Base-by-base conservation (phyloP, 1,140 invertebrate species). In the Leptinotarsa texana region DNA sequence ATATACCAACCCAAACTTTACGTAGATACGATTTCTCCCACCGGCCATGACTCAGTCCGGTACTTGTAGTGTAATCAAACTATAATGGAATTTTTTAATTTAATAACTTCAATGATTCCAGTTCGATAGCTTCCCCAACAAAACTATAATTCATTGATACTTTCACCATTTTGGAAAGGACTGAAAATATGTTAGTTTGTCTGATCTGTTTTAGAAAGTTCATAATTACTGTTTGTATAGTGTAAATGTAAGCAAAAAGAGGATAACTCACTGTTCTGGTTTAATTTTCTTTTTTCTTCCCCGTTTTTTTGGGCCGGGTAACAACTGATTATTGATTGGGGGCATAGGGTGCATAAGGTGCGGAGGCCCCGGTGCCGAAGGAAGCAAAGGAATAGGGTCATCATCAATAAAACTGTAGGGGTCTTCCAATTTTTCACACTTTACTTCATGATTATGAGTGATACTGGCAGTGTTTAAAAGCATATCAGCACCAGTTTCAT, bases 381-480 rank as follows among this genome's bases (percentile, higher is more conserved):
- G 84, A 86, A 89, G 86, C 75, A 87, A 87, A 69, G 87, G 88
- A 84, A 89, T 87, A 57, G 88, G 87, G 73, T 89, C 92, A 82
- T 95, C 93, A 82, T 94, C 93, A 24, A 94, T 93, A 86, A 94
- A 94, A 83, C 92, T 93, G 84, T 94, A 94, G 2, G 93, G 93
- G 84, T 94, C 93, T 77, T 91, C 90, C 72, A 88, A 83, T 74
- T 90, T 89, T 80, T 92, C 90, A 79, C 89, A 89, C 82, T 91
- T 92, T 74, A 91, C 87, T 61, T 84, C 81, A 74, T 84, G 80
- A 70, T 85, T 85, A 74, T 75, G 81, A 68, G 68, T 79, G 48
- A 78, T 69, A 79, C 75, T 83, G 78, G 80, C 81, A 81, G 79
- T 82, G 76, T 83, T 85, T 74, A 92, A 86, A 81, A 92, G 91